These are phyloP conservation scores for Carollia perspicillata DNA, from an alignment of 2,113 vertebrate genomes.

Conservation along the genomic window DNA sequence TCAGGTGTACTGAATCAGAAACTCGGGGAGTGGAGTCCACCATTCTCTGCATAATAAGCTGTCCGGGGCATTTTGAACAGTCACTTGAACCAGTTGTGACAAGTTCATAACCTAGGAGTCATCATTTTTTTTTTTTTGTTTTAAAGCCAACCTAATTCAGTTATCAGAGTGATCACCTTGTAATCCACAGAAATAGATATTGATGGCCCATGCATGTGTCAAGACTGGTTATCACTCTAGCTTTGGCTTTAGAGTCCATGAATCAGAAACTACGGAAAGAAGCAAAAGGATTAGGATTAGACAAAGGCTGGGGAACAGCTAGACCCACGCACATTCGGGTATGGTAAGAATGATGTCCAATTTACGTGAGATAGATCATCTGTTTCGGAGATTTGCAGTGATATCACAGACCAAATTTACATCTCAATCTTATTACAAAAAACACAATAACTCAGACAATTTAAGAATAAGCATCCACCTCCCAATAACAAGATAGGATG, in stretches of 20 bases:
- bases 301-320: background rate
- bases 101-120: constrained; percentile 68
- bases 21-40: background rate
- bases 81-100: background rate
- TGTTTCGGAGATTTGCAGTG: background rate
- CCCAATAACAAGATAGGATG: constrained; percentile 15
- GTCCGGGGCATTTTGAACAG: background rate
- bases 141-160: constrained; percentile 55
- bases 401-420: background rate
- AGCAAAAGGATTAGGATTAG: background rate
- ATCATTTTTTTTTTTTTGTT: constrained; percentile 40
- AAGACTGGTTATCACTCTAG: background rate
- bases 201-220: constrained; percentile 62
- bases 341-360: background rate
- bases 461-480: constrained; percentile 33
- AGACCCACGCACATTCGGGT: background rate
- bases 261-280: background rate
- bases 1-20: background rate
- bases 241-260: background rate
- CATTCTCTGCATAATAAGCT: background rate
- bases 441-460: constrained; percentile 24
- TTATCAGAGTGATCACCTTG: constrained; percentile 74
- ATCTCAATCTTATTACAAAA: constrained; percentile 21
- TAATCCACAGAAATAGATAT: constrained; percentile 76
- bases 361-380: background rate